These are phyloP conservation scores for Heloderma charlesbogerti DNA, from an alignment of 2,113 vertebrate genomes.

Conservation along the genomic window DNA sequence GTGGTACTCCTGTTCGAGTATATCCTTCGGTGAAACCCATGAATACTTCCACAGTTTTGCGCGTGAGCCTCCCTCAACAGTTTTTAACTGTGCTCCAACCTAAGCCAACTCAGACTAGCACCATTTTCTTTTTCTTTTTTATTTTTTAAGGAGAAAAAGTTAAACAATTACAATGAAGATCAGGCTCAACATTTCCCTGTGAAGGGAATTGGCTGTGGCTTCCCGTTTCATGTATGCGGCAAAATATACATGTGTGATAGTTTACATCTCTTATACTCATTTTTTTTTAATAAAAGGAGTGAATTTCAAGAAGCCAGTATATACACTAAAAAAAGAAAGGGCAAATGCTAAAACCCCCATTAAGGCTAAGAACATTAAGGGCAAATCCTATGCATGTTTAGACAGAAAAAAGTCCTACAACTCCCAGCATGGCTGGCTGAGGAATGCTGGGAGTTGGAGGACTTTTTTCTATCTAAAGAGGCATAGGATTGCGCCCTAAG, in stretches of 20 bases:
- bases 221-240: not conserved
- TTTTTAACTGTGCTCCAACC: not conserved
- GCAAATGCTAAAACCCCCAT: not conserved
- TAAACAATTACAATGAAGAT: not conserved
- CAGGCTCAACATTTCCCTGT: not conserved
- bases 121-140: not conserved
- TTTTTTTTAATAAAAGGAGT: no score
- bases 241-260: not conserved
- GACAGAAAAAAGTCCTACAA: not conserved
- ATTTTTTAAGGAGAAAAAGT: not conserved
- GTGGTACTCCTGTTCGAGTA: not conserved
- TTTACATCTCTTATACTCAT: not conserved
- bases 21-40: not conserved
- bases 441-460: no score
- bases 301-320: not conserved
- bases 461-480: no score
- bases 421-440: no score
- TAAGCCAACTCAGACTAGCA: not conserved
- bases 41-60: not conserved
- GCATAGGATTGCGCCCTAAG: not conserved
- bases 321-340: not conserved
- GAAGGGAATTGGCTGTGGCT: not conserved
- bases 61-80: not conserved
- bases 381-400: no score
- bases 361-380: not conserved